Percentiles rank a stretch among this genome's conserved stretches.
These are phyloP conservation scores for Erpetoichthys calabaricus DNA, from an alignment of 2,797 vertebrate genomes.

Conservation along the genomic window DNA sequence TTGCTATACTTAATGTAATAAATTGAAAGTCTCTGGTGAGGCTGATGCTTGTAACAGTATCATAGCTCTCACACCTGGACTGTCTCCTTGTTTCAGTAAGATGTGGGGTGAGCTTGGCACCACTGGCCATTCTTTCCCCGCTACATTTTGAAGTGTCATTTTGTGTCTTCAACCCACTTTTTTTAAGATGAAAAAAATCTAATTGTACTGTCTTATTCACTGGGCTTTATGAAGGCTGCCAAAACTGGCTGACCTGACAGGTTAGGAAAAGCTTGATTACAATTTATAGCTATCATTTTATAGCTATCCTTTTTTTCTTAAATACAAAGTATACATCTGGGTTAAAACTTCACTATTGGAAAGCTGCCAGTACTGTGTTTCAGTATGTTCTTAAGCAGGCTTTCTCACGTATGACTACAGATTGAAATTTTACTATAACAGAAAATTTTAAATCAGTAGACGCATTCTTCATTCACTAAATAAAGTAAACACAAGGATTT, in stretches of 20 bases:
- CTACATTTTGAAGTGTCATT: not conserved
- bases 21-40: too few relatives aligned
- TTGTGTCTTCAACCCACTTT: too few relatives aligned
- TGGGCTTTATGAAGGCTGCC: not conserved
- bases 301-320: not conserved
- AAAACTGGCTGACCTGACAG: not conserved
- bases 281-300: slow-evolving; percentile 1
- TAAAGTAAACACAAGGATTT: too few relatives aligned
- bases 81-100: not conserved
- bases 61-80: not conserved
- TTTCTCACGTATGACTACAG: too few relatives aligned
- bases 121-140: not conserved
- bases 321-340: not conserved
- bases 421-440: too few relatives aligned
- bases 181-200: too few relatives aligned
- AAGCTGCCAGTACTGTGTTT: not conserved
- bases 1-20: too few relatives aligned
- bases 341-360: not conserved
- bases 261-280: not conserved
- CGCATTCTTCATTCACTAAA: too few relatives aligned
- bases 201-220: not conserved
- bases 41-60: not conserved
- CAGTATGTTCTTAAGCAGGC: too few relatives aligned
- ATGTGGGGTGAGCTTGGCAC: not conserved
- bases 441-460: too few relatives aligned